Evolutionary conservation across 2,888 invertebrate genomes (phyloP).

Genomic region (Rotaria macrura): DNA sequence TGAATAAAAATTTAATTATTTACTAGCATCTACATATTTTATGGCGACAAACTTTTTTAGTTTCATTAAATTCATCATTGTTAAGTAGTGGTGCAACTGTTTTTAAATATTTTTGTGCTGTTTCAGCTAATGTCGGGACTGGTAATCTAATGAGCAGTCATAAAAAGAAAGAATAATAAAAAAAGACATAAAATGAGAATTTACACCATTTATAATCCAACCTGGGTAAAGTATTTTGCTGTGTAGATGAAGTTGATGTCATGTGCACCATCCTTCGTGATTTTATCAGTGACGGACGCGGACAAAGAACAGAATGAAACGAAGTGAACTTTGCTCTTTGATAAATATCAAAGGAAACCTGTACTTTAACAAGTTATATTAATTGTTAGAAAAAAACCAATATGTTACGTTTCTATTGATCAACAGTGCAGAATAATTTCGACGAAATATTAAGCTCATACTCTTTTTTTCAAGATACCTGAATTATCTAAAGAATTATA

Average conservation of each 20-base stretch:
- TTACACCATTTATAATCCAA: not conserved
- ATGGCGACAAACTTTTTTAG: not conserved
- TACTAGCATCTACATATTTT: too few species aligned
- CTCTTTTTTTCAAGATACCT: not conserved
- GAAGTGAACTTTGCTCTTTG: not conserved
- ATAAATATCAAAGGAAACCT: not conserved
- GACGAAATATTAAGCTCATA: not conserved
- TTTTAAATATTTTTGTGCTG: not conserved
- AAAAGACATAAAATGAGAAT: not conserved
- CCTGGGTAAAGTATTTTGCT: not conserved
- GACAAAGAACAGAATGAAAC: not conserved
- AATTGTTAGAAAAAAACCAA: not conserved
- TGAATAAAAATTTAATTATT: not conserved
- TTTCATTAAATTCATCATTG: constrained; percentile 7
- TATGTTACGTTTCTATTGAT: not conserved
- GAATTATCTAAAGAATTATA: not conserved
- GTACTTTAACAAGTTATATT: not conserved
- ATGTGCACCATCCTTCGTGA: not conserved
- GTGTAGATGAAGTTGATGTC: not conserved
- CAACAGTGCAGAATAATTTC: not conserved
- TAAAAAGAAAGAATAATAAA: not conserved
- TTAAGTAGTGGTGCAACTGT: not conserved
- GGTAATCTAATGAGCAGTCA: not conserved
- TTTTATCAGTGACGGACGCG: not conserved
- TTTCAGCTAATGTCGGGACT: not conserved